Evolutionary conservation across 2,797 vertebrate genomes (phyloP).

Genomic region (Columba guinea): DNA sequence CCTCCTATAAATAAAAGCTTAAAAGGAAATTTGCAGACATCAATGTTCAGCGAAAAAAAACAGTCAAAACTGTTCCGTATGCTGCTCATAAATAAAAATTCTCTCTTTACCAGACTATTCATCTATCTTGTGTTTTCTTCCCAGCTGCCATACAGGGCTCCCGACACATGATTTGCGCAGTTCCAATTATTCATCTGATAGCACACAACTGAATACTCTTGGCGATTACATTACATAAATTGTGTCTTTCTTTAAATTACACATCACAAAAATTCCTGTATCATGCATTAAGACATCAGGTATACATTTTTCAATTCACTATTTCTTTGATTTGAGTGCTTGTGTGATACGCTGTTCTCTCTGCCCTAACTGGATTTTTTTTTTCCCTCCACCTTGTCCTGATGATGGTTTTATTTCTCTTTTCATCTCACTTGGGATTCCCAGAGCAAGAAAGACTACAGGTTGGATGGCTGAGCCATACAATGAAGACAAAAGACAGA

Average conservation of each 20-base stretch:
- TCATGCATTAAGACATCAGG: not conserved
- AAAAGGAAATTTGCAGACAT: not conserved
- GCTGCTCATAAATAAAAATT: conserved; percentile 17
- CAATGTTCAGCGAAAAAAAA: not conserved
- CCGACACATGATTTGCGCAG: conserved; percentile 6
- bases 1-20: not conserved
- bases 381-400: not conserved
- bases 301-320: not conserved
- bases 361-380: not conserved
- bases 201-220: not conserved
- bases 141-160: not conserved
- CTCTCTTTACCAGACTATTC: not conserved
- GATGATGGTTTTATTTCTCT: conserved; percentile 3
- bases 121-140: conserved; percentile 8
- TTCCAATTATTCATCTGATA: not conserved
- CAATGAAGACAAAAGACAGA: conserved; percentile 1
- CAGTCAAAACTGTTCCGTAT: not conserved
- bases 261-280: not conserved
- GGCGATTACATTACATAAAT: conserved; percentile 9
- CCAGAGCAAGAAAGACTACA: not conserved
- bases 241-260: conserved; percentile 7
- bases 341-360: not conserved
- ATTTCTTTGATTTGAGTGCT: conserved; percentile 6
- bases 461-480: not conserved
- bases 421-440: not conserved